Base-by-base conservation (phyloP, 2,113 vertebrate species). In the Tyrannus savana region DNA sequence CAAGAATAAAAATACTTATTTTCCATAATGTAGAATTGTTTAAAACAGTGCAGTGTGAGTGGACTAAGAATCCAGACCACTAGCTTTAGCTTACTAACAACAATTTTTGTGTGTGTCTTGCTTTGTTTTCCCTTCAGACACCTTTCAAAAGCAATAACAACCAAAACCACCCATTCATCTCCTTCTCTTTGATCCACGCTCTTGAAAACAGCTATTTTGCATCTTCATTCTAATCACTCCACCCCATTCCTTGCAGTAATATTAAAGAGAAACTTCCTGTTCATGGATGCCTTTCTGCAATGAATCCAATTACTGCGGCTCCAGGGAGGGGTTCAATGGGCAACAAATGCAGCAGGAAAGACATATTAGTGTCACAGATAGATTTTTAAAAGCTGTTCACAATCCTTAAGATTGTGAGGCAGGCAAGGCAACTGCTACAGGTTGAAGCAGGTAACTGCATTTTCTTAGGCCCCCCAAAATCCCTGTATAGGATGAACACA, bases 221-320 rank as follows among this genome's bases (percentile, higher is more conserved):
- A 19, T 76, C 89, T 87, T 82, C 9, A 3, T 64, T 85, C 53
- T 62, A 84, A 76, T 31, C 86, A 92, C 95, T 88, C 97, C 95
- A 94, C 94, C 94, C 73, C 94, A 86, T 96, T 95, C 92, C 90
- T 93, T 84, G 69, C 64, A 95, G 83, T 75, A 80, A 90, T 53
- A 92, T 94, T 78, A 95, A 89, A 2, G 2, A 81, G 52, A 95
- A 93, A 18, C 90, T 95, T 93, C 96, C 92, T 96, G 96, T 79
- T 88, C 31, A 3, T 41, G 49, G 69, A 62, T 80, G 60, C 60
- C 44, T 89, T 93, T 90, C 78, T 92, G 55, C 67, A 69, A 39
- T 47, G 39, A 84, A 90, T 86, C 46, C 68, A 76, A 88, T 93
- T 82, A 90, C 37, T 74, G 59, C 4, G 0, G 7, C 67, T 95